Evolutionary conservation across 2,797 vertebrate species (phyloP).

Genomic region (Ibycter americanus): DNA sequence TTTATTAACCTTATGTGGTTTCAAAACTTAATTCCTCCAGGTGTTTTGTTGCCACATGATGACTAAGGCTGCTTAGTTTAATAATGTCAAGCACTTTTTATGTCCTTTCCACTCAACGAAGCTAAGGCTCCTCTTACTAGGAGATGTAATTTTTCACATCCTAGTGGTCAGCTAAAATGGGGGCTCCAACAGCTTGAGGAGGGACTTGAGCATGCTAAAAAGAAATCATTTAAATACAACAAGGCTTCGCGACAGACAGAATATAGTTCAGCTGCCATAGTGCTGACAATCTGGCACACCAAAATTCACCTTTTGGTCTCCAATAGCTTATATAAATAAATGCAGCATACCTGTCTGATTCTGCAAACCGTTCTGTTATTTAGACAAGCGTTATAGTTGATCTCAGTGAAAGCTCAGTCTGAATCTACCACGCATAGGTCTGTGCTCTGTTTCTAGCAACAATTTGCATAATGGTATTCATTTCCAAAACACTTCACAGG

Average conservation of each 20-base stretch:
- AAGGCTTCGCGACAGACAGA: background rate
- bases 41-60: background rate
- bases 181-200: background rate
- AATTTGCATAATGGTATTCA: background rate
- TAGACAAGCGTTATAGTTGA: slow-evolving; percentile 2
- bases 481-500: background rate
- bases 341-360: background rate
- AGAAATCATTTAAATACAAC: background rate
- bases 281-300: background rate
- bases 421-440: background rate
- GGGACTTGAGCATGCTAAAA: background rate
- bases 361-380: background rate
- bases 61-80: background rate
- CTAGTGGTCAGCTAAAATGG: background rate
- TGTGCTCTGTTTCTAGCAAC: background rate
- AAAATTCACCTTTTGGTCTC: slow-evolving; percentile 1
- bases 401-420: background rate
- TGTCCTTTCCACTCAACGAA: background rate
- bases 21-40: background rate
- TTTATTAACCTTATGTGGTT: slow-evolving; percentile 21
- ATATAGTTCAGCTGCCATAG: background rate
- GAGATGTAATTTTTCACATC: background rate
- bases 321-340: background rate
- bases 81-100: background rate
- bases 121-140: background rate